Conservation (phyloP, 2,113 vertebrate genomes). For the Oceanites oceanicus region DNA sequence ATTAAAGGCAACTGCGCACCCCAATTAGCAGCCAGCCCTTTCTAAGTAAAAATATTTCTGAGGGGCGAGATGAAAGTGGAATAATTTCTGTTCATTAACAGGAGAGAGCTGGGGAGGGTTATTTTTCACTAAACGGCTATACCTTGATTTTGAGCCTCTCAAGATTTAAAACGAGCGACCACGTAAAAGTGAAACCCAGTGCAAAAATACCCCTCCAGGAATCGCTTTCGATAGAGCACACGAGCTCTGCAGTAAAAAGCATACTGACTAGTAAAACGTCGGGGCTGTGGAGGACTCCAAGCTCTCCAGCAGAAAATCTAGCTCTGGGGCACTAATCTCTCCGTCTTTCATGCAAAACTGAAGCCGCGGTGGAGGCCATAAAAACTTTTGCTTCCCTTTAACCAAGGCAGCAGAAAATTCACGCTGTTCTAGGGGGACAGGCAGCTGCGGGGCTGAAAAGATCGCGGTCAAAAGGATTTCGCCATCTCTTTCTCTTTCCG, state of each 20-base stretch:
- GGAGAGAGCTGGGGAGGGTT: constrained; percentile 17
- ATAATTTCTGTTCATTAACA: constrained; percentile 74
- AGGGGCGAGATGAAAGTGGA: constrained; percentile 74
- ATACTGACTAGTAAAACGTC: constrained; percentile 2
- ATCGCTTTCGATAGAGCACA: background rate
- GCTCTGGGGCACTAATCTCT: constrained; percentile 37
- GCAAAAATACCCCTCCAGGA: constrained; percentile 20
- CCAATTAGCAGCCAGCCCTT: constrained; percentile 73
- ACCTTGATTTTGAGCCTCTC: background rate
- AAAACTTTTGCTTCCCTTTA: constrained; percentile 23
- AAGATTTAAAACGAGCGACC: background rate
- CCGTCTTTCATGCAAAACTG: background rate
- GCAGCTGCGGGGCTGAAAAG: background rate
- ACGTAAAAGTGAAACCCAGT: background rate
- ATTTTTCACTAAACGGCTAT: background rate
- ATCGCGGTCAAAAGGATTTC: background rate
- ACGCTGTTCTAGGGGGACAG: background rate
- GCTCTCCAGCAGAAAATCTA: background rate
- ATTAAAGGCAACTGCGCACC: constrained; percentile 73
- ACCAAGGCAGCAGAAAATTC: background rate
- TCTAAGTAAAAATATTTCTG: constrained; percentile 73
- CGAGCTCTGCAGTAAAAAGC: constrained; percentile 2
- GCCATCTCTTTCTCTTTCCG: background rate
- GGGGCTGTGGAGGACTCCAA: background rate
- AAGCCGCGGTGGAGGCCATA: background rate